Conservation (phyloP, 2,888 invertebrate species). For the Agrotis ipsilon region DNA sequence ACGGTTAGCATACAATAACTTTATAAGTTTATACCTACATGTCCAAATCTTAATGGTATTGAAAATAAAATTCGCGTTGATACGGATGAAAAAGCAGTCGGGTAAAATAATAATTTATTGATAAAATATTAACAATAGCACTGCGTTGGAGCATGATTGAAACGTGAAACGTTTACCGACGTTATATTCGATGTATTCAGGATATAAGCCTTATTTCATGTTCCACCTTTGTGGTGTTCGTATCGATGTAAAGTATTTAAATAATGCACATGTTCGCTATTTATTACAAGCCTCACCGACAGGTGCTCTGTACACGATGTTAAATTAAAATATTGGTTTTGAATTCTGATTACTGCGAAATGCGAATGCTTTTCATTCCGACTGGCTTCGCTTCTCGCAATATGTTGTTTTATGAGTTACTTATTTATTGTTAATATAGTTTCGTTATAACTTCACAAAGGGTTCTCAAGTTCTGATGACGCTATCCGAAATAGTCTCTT, state of each 20-base stretch:
- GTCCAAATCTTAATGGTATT: slow-evolving; percentile 70
- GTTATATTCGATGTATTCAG: slow-evolving; percentile 45
- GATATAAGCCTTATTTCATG: slow-evolving; percentile 61
- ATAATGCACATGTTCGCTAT: slow-evolving; percentile 64
- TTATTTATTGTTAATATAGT: slow-evolving; percentile 30
- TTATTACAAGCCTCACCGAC: slow-evolving; percentile 62
- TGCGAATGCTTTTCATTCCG: slow-evolving; percentile 30
- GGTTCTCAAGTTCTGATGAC: slow-evolving; percentile 24
- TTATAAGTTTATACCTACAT: slow-evolving; percentile 53
- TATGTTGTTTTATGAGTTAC: slow-evolving; percentile 35
- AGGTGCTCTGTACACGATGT: slow-evolving; percentile 60
- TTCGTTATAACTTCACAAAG: slow-evolving; percentile 36
- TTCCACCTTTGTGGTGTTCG: slow-evolving; percentile 59
- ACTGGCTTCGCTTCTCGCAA: slow-evolving; percentile 7
- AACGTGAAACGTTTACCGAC: slow-evolving; percentile 56
- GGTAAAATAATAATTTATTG: slow-evolving; percentile 50
- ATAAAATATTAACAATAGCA: slow-evolving; percentile 60
- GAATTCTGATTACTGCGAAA: slow-evolving; percentile 46
- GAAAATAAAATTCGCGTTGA: slow-evolving; percentile 69
- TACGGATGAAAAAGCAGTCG: slow-evolving; percentile 52
- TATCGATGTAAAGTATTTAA: slow-evolving; percentile 61
- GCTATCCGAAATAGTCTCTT: slow-evolving; percentile 35
- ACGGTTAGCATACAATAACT: slow-evolving; percentile 56
- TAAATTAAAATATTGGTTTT: slow-evolving; percentile 62
- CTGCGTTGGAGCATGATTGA: slow-evolving; percentile 61